phyloP scores from a whole-genome alignment of 2,888 invertebrate genomes.

The Fissipunctia ypsillon region DNA sequence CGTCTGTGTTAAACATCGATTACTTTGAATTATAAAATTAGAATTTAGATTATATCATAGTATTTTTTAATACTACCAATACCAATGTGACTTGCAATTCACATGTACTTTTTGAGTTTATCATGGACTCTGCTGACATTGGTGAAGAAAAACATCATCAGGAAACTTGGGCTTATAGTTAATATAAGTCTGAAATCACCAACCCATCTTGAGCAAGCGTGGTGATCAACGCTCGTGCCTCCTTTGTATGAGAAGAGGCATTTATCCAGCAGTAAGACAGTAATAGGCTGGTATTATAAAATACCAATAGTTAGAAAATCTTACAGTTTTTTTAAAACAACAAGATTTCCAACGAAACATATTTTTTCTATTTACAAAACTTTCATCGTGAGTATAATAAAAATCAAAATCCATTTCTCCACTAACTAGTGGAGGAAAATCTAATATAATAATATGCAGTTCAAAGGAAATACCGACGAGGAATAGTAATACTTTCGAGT shows the following conservation, averaged over 20 bases:
- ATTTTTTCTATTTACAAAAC: neutral
- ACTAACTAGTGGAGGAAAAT: conserved; percentile 70
- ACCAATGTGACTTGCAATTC: neutral
- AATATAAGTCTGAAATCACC: too few relatives aligned
- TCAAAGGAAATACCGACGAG: conserved; percentile 84
- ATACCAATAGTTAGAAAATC: neutral
- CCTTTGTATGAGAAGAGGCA: too few relatives aligned
- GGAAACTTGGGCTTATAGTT: neutral
- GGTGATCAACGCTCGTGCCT: too few relatives aligned
- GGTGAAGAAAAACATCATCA: neutral
- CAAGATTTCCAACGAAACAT: neutral
- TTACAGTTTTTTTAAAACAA: neutral
- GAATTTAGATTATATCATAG: neutral
- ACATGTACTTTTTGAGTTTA: neutral
- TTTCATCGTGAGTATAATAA: conserved; percentile 12
- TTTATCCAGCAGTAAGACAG: too few relatives aligned
- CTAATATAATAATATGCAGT: conserved; percentile 84
- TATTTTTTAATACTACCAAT: neutral
- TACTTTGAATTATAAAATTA: neutral
- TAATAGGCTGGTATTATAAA: too few relatives aligned
- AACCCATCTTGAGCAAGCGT: too few relatives aligned
- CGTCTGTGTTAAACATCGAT: neutral
- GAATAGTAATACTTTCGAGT: conserved; percentile 87
- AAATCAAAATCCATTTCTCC: conserved; percentile 48
- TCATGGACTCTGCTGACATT: neutral